Evolutionary conservation across 1,140 invertebrate genomes (phyloP), one percentile per base, ranked within the genome.

Genomic region (Holotrichia oblita): DNA sequence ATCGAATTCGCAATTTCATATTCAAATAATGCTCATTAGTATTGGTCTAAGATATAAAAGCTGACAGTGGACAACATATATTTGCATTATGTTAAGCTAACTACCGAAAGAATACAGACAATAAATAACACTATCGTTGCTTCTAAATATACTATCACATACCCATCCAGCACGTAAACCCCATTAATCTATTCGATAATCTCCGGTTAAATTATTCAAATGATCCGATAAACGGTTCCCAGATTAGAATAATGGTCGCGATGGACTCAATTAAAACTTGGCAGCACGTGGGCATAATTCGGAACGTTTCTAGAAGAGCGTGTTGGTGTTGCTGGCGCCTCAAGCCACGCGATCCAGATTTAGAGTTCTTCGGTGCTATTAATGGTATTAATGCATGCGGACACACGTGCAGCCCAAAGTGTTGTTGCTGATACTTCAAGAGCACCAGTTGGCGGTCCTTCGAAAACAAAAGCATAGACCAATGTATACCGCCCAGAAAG

Each of bases 181-280:
- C 48, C 61, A 69, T 69, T 69, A 55, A 78, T 73, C 69, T 27
- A 55, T 7, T 40, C 77, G 69, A 78, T 78, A 78, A 78, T 73
- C 72, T 61, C 40, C 41, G 17, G 22, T 69, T 73, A 73, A 76
- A 78, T 78, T 82, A 82, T 82, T 82, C 79, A 81, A 82, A 82
- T 82, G 73, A 82, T 78, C 75, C 79, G 80, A 82, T 82, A 82
- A 80, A 82, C 77, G 72, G 78, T 79, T 55, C 73, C 77, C 79
- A 80, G 80, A 82, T 82, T 82, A 82, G 76, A 82, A 82, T 81
- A 82, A 82, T 82, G 81, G 78, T 78, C 76, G 64, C 76, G 79
- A 81, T 81, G 81, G 80, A 80, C 80, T 81, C 80, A 82, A 81
- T 82, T 82, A 82, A 82, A 82, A 81, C 77, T 61, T 82, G n/a